phyloP scores from a whole-genome alignment of 2,113 vertebrate species.

The Mormyrus lacerda region DNA sequence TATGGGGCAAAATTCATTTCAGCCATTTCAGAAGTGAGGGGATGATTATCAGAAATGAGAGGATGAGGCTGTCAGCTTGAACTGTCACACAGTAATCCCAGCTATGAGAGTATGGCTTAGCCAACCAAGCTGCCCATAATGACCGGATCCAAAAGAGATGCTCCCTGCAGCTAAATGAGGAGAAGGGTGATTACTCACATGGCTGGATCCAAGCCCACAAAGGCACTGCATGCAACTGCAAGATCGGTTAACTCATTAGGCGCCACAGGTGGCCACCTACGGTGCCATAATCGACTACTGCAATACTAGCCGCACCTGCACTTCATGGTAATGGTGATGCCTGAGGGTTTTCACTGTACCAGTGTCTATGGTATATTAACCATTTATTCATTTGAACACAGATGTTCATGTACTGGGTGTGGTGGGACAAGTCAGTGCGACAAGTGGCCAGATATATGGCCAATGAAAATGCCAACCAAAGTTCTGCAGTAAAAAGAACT shows the following conservation, averaged over 20 bases:
- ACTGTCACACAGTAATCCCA: background rate
- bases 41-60: background rate
- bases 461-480: no score
- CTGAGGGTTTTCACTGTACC: background rate
- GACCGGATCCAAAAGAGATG: background rate
- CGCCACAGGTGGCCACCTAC: background rate
- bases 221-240: background rate
- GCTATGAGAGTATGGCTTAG: background rate
- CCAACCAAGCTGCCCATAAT: background rate
- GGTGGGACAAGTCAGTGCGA: background rate
- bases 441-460: no score
- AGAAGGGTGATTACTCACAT: background rate
- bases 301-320: background rate
- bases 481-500: no score
- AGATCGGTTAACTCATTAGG: background rate
- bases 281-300: background rate
- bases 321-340: background rate
- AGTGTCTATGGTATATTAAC: background rate
- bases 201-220: background rate
- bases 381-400: background rate
- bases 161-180: background rate
- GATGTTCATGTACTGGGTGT: background rate
- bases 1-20: background rate
- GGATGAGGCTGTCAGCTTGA: background rate
- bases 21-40: background rate